Base-by-base conservation (phyloP, 2,797 vertebrate species). In the Phoebastria nigripes region DNA sequence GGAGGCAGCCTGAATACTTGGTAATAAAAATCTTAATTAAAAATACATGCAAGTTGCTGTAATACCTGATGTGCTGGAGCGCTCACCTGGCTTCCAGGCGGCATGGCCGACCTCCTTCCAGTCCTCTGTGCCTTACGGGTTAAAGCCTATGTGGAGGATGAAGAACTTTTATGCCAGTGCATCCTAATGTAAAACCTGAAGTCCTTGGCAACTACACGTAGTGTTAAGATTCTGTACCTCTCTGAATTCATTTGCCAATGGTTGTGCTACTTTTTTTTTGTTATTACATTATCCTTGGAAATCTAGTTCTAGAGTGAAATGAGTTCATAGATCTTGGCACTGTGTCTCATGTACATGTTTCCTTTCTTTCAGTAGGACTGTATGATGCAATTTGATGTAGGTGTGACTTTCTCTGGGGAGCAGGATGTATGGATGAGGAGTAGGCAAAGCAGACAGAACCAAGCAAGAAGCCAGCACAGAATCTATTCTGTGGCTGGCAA, bases 21-120 rank as follows among this genome's bases (percentile, higher is more conserved):
- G 73, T 77, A 82, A 73, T 82, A 89, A 77, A 71, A 62, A 63
- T 9, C 59, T 59, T 70, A 79, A 77, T 89, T 87, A 70, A 82
- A 91, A 90, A 66, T 70, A 46, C 14, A 6, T 54, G 49, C 33
- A 42, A 33, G n/a, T 28, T 83, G 28, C 39, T 91, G 47, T 67
- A 71, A 82, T 51, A 47, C 2, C 20, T 33, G 9, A 3, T 71
- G 42, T 83, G 35, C 74, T 85, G 58, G 41, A 66, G 61, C 59
- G 65, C 19, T 78, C 37, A 24, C 69, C 59, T 87, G 89, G 39
- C 59, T 84, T 55, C 46, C 58, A 69, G 65, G 73, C 2, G 8
- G 37, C 33, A 9, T 20, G 61, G n/a, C 58, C 21, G 12, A 35
- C 52, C 49, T 89, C 22, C 35, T 58, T 55, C 51, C 76, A 81